Evolutionary conservation across 2,888 invertebrate genomes (phyloP), one percentile per base, ranked within the genome.

Genomic region (Lucinisca nassula): DNA sequence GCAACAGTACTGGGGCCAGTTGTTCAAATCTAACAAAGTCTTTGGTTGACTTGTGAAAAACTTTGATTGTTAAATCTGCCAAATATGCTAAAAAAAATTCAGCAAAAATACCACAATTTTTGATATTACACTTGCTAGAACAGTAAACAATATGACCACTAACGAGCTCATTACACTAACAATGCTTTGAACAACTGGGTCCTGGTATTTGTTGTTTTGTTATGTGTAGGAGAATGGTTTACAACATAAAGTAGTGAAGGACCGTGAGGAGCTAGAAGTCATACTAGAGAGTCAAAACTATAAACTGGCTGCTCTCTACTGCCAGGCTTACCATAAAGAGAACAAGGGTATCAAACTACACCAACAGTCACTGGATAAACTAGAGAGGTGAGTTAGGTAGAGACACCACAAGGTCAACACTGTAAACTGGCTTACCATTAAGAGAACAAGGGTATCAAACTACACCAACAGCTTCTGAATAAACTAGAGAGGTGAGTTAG

Each of bases 341-440:
- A 35, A 86, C 0, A n/a, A 80, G 30, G 90, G 90, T 0, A 90
- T 90, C 30, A 45, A 86, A 24, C 76, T 92, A 14, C 92, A 92
- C 45, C 10, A 61, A 40, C 79, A 91, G 61, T 78, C 89, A 10
- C 49, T 89, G 17, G 70, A 88, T 14, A 30, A 81, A 10, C 32
- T 67, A 58, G 76, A 85, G 58, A 84, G 70, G 90, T 91, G 30
- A 24, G n/a, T 40, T n/a, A n/a, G n/a, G n/a, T n/a, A n/a, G n/a
- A n/a, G n/a, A n/a, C n/a, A n/a, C n/a, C n/a, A n/a, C n/a, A n/a
- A n/a, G n/a, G 72, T n/a, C n/a, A n/a, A n/a, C n/a, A n/a, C n/a
- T n/a, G n/a, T n/a, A n/a, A n/a, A n/a, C n/a, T n/a, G n/a, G 27
- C 55, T 17, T 27, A 67, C 24, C 79, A 82, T 24, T 73, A 58